Evolutionary conservation across 2,113 vertebrate genomes (phyloP).

Genomic region (Otus sunia): DNA sequence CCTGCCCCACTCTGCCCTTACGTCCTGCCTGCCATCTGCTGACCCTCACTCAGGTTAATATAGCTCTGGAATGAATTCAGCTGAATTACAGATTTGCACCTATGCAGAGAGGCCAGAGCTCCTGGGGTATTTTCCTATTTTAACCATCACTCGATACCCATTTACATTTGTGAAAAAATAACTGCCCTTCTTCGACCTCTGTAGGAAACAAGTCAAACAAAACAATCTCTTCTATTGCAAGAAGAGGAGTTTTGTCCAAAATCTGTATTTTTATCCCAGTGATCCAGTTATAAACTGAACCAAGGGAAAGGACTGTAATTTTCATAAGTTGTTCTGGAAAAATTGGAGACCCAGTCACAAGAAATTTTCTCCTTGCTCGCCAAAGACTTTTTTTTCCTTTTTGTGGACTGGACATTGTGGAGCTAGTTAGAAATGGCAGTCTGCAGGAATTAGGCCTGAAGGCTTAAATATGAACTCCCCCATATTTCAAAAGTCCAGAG

Average conservation of each 20-base stretch:
- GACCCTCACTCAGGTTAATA: background rate
- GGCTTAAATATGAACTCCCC: background rate
- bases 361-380: background rate
- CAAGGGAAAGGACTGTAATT: background rate
- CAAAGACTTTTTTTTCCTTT: background rate
- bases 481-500: background rate
- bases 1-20: background rate
- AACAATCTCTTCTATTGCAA: background rate
- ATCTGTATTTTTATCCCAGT: background rate
- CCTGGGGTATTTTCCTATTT: background rate
- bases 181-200: background rate
- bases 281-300: background rate
- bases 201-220: background rate
- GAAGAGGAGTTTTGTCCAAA: background rate
- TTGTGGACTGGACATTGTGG: background rate
- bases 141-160: background rate
- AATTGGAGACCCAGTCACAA: background rate
- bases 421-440: background rate
- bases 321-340: background rate
- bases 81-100: constrained; percentile 22
- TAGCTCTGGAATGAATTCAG: background rate
- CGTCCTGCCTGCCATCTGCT: background rate
- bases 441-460: background rate
- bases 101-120: background rate
- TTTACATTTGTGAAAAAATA: constrained; percentile 11